A percentile compares a stretch with the other conserved stretches of the same genome.
phyloP scores from a whole-genome alignment of 2,113 vertebrate species.

The Melanocharis versteri region DNA sequence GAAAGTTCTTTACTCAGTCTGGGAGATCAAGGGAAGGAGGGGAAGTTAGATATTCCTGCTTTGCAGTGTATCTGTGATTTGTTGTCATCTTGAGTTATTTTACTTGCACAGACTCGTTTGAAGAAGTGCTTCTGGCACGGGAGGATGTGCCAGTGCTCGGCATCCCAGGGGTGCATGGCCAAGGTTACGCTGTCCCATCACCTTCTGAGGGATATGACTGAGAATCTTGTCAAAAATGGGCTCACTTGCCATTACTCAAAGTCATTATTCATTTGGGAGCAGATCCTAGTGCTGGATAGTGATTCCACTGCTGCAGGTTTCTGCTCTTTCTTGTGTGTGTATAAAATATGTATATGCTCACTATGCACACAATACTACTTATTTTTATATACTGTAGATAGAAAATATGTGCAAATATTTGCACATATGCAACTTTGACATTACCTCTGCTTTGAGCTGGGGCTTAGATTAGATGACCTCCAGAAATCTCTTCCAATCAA shows the following conservation, averaged over 20 bases:
- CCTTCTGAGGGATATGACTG: background rate
- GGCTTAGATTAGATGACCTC: background rate
- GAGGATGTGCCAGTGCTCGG: background rate
- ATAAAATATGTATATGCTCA: background rate
- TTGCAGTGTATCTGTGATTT: background rate
- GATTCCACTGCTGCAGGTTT: background rate
- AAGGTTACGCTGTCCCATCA: background rate
- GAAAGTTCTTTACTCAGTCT: background rate
- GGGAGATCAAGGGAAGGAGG: background rate
- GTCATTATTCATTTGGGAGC: background rate
- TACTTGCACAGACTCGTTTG: background rate
- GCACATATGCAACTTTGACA: background rate
- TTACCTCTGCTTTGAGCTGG: background rate
- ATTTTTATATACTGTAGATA: background rate
- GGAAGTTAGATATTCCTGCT: background rate
- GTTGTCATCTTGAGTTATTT: background rate
- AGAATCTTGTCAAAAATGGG: background rate
- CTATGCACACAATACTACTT: background rate
- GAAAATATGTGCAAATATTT: background rate
- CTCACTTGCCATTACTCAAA: background rate
- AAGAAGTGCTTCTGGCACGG: background rate
- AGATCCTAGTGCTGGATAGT: background rate
- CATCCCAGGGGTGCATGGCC: background rate
- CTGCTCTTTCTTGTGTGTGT: rapidly evolving
- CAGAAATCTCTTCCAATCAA: background rate